These are phyloP conservation scores for Daubentonia madagascariensis DNA, from an alignment of 2,113 vertebrate species.

Conservation along the genomic window DNA sequence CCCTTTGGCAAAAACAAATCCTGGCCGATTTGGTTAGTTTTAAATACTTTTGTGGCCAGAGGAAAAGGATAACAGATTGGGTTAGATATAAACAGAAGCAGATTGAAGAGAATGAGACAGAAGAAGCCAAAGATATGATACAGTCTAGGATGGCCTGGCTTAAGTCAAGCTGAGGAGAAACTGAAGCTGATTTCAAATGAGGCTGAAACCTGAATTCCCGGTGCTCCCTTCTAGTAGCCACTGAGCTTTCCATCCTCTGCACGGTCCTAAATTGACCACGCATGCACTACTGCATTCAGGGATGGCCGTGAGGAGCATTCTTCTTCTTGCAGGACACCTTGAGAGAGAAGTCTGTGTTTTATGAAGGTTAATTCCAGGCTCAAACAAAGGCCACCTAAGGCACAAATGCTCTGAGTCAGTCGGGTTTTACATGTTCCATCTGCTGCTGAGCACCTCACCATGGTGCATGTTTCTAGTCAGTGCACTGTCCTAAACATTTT, in stretches of 20 bases:
- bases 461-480: constrained; percentile 54
- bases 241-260: not conserved
- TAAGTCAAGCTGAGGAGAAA: too few species aligned
- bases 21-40: not conserved
- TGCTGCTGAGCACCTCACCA: constrained; percentile 70
- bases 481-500: constrained; percentile 75
- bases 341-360: constrained; percentile 57
- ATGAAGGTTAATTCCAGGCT: constrained; percentile 60
- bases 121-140: not conserved
- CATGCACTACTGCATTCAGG: fast-evolving
- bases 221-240: fast-evolving
- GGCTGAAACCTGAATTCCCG: not conserved
- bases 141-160: not conserved
- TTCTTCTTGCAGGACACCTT: not conserved
- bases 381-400: constrained; percentile 54
- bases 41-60: not conserved
- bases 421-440: constrained; percentile 71
- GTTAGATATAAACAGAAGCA: not conserved
- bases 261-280: fast-evolving
- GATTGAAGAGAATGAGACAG: not conserved
- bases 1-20: not conserved
- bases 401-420: constrained; percentile 44
- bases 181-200: not conserved
- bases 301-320: fast-evolving
- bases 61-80: not conserved